A percentile compares a stretch with the other conserved stretches of the same genome.
These are phyloP conservation scores for Platanista minor DNA, from an alignment of 2,113 vertebrate genomes.

Conservation along the genomic window DNA sequence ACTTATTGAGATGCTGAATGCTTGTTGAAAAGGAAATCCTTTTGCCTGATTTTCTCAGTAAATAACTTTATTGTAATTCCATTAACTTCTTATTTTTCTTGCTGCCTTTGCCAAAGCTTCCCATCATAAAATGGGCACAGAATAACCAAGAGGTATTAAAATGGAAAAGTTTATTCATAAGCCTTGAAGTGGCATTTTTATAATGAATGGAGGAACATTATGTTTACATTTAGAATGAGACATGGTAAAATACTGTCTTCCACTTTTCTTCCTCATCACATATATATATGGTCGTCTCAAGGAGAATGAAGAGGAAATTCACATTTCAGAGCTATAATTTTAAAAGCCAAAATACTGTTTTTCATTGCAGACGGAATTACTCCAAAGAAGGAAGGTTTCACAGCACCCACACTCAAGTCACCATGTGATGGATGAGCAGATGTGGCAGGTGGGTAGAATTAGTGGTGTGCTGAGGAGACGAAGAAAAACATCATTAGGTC, in stretches of 20 bases:
- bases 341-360: background rate
- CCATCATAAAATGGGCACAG: background rate
- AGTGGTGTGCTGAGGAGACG: background rate
- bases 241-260: background rate
- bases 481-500: conserved; percentile 47
- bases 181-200: background rate
- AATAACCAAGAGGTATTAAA: background rate
- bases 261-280: background rate
- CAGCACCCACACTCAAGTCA: background rate
- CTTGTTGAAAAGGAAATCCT: conserved; percentile 43
- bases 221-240: background rate
- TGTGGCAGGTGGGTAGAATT: background rate
- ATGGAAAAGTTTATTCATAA: background rate
- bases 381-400: conserved; percentile 15
- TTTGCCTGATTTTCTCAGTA: conserved; percentile 16
- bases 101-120: background rate
- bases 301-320: conserved; percentile 18
- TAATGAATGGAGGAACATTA: background rate
- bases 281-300: background rate
- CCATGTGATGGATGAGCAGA: background rate
- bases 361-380: background rate
- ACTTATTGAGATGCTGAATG: conserved; percentile 52
- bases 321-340: conserved; percentile 34
- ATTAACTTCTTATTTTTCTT: conserved; percentile 36
- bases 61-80: background rate